These are phyloP conservation scores for Stichopus chloronotus DNA, from an alignment of 35 echinoderm and acorn worm genomes.

Conservation along the genomic window DNA sequence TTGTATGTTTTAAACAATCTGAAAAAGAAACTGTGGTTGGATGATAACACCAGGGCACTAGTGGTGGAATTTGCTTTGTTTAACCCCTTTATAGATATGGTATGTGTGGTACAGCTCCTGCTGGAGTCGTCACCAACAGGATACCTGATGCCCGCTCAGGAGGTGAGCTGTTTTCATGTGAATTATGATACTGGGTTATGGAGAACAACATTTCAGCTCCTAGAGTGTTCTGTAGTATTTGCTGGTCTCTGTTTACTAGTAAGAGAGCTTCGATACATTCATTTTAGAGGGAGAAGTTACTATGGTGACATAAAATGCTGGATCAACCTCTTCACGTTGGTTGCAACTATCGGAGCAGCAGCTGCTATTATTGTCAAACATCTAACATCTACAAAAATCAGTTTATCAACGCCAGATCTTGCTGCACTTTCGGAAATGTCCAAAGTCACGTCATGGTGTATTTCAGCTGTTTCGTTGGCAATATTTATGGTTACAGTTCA, in stretches of 20 bases:
- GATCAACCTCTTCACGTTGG: background rate
- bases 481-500: conserved; percentile 20
- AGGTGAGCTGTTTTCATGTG: background rate
- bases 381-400: background rate
- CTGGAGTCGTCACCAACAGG: conserved; percentile 21
- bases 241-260: background rate
- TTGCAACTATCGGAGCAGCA: background rate
- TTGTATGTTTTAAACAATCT: conserved; percentile 2
- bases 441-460: background rate
- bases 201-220: background rate
- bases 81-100: conserved; percentile 8
- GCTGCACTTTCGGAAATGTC: background rate
- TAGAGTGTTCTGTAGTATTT: background rate
- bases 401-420: background rate
- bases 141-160: background rate
- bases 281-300: conserved; percentile 14
- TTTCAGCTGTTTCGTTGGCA: background rate
- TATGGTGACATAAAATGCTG: background rate
- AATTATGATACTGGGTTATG: background rate
- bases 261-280: conserved; percentile 9
- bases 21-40: conserved; percentile 33
- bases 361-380: background rate
- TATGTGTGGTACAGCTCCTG: background rate
- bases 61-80: conserved; percentile 38
- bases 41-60: conserved; percentile 27